These are phyloP conservation scores for Indri indri DNA, from an alignment of 2,113 vertebrate genomes.

Conservation along the genomic window DNA sequence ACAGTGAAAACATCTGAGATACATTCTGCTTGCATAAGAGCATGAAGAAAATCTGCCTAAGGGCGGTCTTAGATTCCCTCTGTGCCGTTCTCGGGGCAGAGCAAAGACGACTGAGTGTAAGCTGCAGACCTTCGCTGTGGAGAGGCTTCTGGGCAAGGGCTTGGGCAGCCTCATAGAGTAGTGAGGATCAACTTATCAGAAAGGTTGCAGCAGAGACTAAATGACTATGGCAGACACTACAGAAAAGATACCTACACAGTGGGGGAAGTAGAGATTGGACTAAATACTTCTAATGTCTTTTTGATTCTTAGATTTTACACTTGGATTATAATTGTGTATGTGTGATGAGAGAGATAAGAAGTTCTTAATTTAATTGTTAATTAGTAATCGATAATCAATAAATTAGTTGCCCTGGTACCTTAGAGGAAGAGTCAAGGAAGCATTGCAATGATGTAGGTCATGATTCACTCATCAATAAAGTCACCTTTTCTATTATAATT, in stretches of 20 bases:
- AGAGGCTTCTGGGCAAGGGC: not conserved
- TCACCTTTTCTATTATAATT: not conserved
- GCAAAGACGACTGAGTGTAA: not conserved
- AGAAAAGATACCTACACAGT: not conserved
- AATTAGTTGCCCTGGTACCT: not conserved
- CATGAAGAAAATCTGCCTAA: not conserved
- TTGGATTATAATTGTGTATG: not conserved
- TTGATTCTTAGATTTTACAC: not conserved
- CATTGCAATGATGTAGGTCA: not conserved
- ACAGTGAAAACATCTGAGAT: not conserved
- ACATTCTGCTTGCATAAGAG: not conserved
- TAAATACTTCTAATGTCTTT: not conserved
- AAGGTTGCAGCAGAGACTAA: too few relatives aligned
- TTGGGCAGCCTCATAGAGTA: not conserved
- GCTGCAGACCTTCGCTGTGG: not conserved
- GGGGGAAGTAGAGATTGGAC: not conserved
- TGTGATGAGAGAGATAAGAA: not conserved
- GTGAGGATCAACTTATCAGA: too few relatives aligned
- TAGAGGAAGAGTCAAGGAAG: not conserved
- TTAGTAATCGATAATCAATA: not conserved
- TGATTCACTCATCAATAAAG: not conserved
- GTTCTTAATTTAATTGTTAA: not conserved
- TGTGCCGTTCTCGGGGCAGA: not conserved
- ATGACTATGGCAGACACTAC: not conserved
- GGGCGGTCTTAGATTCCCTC: not conserved